Evolutionary conservation across 2,888 invertebrate genomes (phyloP), one percentile per base, ranked within the genome.

Genomic region (Ypsolopha sequella): DNA sequence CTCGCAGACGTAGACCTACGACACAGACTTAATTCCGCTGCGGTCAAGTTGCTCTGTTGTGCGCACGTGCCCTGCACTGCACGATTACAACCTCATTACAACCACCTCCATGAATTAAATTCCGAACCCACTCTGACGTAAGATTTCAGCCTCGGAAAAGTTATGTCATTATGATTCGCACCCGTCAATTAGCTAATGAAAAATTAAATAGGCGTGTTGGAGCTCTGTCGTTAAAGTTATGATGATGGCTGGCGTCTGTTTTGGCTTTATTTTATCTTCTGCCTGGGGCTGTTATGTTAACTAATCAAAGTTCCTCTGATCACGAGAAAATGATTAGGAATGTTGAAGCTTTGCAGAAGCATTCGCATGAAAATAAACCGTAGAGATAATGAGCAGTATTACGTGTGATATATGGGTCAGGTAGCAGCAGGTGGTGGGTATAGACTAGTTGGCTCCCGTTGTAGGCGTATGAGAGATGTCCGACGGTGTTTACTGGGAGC

Each of bases 101-200:
- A 66, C 60, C 65, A 72, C 68, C 69, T 71, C 66, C 64, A 70
- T 76, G 73, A 78, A 82, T 80, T n/a, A n/a, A n/a, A n/a, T n/a
- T n/a, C n/a, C n/a, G n/a, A n/a, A 43, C 14, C 11, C 13, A 13
- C 43, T 14, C 13, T 9, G 8, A 24, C 13, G 24, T 14, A 7
- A 43, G 13, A 43, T 9, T 14, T 24, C 43, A 43, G 11, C 11
- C 14, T 41, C 41, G 13, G 10, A 13, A 62, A 76, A 80, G 71
- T 77, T 80, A 80, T 76, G 73, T 75, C 71, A 64, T 73, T 68
- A 76, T 75, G 72, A 78, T 82, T 77, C 70, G 41, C 43, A 9
- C 44, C 24, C 76, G 75, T 84, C 85, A 85, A 86, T 86, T 86
- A 86, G 85, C 84, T 86, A 86, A 86, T 86, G 85, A 84, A 86